These are phyloP conservation scores for Dinothrombium tinctorium DNA, from an alignment of 1,140 invertebrate species.

Conservation along the genomic window DNA sequence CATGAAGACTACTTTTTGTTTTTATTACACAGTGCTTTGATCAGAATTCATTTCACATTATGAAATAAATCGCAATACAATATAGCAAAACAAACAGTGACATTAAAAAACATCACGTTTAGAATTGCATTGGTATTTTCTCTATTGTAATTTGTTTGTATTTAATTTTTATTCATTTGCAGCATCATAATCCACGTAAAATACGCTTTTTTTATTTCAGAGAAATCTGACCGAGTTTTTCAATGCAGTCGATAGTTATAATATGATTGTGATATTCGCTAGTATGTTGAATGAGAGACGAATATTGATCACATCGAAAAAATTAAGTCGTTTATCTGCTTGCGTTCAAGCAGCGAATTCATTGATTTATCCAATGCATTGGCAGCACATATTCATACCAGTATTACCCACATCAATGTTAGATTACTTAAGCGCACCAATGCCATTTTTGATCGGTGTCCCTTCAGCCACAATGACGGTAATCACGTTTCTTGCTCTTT, in stretches of 20 bases:
- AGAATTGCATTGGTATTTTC: not conserved
- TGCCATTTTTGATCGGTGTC: constrained; percentile 86
- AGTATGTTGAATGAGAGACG: constrained; percentile 76
- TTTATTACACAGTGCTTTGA: constrained; percentile 1
- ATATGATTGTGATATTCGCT: constrained; percentile 82
- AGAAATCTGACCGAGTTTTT: constrained; percentile 87
- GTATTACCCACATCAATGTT: constrained; percentile 60
- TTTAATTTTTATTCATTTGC: not conserved
- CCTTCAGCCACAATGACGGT: constrained; percentile 56
- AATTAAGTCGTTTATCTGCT: constrained; percentile 58
- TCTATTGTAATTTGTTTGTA: not conserved
- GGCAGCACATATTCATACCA: constrained; percentile 94
- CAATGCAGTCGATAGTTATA: constrained; percentile 65
- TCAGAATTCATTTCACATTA: too few relatives aligned
- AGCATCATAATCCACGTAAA: not conserved
- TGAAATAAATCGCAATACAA: too few relatives aligned
- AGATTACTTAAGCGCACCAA: constrained; percentile 69
- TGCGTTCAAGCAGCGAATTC: constrained; percentile 81
- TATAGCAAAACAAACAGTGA: not conserved
- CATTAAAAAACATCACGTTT: not conserved
- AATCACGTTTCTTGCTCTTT: constrained; percentile 14
- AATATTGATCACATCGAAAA: constrained; percentile 66
- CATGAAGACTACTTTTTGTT: not conserved
- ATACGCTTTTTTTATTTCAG: constrained; percentile 31
- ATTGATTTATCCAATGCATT: constrained; percentile 84